Base-by-base conservation (phyloP, 2,797 vertebrate species). In the Sciurus vulgaris region DNA sequence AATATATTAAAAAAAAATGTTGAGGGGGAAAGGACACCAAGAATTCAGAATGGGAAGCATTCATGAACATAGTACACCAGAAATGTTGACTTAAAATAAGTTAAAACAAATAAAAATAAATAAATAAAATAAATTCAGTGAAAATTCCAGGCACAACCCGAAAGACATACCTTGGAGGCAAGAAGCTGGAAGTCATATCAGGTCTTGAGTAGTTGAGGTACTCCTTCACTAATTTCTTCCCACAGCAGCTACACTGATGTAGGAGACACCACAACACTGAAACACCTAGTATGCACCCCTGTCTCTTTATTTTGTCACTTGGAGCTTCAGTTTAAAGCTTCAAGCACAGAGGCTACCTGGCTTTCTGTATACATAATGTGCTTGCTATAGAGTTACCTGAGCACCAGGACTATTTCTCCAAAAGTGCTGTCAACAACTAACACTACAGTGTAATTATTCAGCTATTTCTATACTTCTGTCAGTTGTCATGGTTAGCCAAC, bases 71-170 rank as follows among this genome's bases (percentile, higher is more conserved):
- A n/a, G 11, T 35, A 18, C 30, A 1, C 30, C 6, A 33, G 24
- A 84, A 81, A 84, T 54, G 28, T 41, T 81, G 82, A 61, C 49
- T 26, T 51, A 65, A 86, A 89, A 41, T 67, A 77, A 35, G 17
- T 56, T 56, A 22, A 2, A 56, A 56, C 54, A 56, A 56, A 56
- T 56, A 56, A 56, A 54, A 56, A 56, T 56, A 56, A 56, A 56
- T 56, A 22, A 56, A 56, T 51, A 72, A 86, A 88, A 38, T 72
- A 76, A 47, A 82, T 24, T 83, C 85, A 72, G 22, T 92, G 81
- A 38, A 54, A 69, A 95, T 92, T 84, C 86, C n/a, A 76, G 33
- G 41, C 61, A 82, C 30, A 26, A 47, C 51, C 56, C 11, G 65
- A 79, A 78, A 76, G 61, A 69, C 33, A 30, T 76, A 65, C 30